Conservation (phyloP, 1,140 invertebrate genomes). For the Asobara japonica region DNA sequence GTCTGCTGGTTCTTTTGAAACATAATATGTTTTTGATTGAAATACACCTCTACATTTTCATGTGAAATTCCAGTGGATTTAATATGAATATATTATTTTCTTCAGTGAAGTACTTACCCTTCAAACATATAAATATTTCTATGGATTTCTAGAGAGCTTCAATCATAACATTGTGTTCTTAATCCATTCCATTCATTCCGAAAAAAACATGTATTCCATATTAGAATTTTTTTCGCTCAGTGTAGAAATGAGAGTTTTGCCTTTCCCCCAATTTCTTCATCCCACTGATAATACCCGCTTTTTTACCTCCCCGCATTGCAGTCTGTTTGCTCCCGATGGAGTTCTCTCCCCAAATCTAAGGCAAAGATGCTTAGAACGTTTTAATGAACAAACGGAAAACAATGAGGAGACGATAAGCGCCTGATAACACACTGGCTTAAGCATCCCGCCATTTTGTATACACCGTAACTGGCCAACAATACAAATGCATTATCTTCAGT, state of each 20-base stretch:
- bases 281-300: neutral
- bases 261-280: neutral
- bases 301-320: neutral
- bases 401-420: constrained; percentile 47
- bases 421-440: constrained; percentile 1
- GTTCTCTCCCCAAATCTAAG: constrained; percentile 24
- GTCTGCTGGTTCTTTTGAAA: too few species aligned
- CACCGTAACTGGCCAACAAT: constrained; percentile 41
- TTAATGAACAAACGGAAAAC: constrained; percentile 52
- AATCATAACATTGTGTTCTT: too few species aligned
- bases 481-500: constrained; percentile 40
- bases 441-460: constrained; percentile 16
- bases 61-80: too few species aligned
- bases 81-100: too few species aligned
- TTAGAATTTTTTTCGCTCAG: neutral
- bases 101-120: too few species aligned
- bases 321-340: neutral
- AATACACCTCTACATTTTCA: too few species aligned
- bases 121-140: too few species aligned
- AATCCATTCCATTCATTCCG: too few species aligned
- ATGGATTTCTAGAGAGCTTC: too few species aligned
- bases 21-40: too few species aligned
- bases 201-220: too few species aligned
- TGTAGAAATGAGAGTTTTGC: constrained; percentile 6
- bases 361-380: constrained; percentile 40